These are phyloP conservation scores for Whitmania pigra DNA, from an alignment of 1,140 invertebrate species.

Conservation along the genomic window DNA sequence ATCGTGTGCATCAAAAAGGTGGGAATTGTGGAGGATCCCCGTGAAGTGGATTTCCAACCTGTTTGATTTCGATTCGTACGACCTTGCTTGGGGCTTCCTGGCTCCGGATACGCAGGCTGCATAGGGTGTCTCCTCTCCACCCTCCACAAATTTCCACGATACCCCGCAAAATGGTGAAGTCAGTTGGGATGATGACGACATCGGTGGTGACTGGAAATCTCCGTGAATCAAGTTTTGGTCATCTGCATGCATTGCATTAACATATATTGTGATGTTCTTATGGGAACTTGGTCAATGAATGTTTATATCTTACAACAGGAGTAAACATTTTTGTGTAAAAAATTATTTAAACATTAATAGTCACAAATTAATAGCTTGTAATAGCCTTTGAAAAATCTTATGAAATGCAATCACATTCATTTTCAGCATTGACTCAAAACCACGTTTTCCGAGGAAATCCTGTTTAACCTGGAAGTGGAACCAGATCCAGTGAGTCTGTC, in stretches of 20 bases:
- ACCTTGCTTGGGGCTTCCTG: neutral
- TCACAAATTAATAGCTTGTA: no score
- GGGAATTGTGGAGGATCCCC: neutral
- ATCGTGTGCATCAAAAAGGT: neutral
- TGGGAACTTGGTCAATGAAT: no score
- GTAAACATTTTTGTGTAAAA: no score
- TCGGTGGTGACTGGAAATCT: no score
- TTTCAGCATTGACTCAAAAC: neutral
- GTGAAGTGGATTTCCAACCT: conserved; percentile 18
- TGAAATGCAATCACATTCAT: neutral
- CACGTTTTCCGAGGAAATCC: neutral
- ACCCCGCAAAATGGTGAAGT: neutral
- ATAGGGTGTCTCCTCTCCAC: conserved; percentile 15
- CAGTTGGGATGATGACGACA: neutral
- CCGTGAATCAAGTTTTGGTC: no score
- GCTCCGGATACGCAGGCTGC: conserved; percentile 15
- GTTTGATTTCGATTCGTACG: conserved; percentile 13
- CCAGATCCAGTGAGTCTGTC: neutral
- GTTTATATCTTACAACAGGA: no score
- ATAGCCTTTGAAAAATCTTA: neutral
- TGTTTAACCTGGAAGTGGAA: neutral
- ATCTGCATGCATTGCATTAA: no score
- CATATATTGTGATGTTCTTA: no score
- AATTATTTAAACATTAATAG: no score
- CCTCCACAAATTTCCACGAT: conserved; percentile 15